phyloP scores from a whole-genome alignment of 2,113 vertebrate species.

The Sceloporus tristichus region DNA sequence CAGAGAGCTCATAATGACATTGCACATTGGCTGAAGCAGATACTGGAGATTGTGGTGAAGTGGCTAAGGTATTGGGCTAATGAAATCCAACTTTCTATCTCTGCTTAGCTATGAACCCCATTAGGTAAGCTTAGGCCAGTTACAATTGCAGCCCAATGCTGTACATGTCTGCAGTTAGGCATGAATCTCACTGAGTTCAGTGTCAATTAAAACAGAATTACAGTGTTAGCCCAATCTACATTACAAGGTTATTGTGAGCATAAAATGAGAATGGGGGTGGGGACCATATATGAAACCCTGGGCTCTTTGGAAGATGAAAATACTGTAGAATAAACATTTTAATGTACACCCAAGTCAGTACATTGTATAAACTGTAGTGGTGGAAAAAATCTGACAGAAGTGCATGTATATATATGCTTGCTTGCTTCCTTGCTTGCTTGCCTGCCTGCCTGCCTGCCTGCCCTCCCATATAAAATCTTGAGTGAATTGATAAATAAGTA shows the following conservation, averaged over 20 bases:
- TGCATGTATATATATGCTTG: slow-evolving; percentile 3
- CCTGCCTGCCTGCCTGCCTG: slow-evolving; percentile 20
- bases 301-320: neutral
- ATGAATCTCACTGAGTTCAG: neutral
- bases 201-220: neutral
- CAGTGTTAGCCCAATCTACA: neutral
- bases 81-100: neutral
- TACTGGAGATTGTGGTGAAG: neutral
- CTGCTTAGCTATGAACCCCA: neutral
- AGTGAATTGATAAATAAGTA: rapidly evolving
- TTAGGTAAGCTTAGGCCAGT: neutral
- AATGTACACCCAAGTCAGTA: neutral
- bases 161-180: neutral
- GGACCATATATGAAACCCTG: neutral
- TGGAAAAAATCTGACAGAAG: neutral
- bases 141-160: neutral
- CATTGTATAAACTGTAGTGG: neutral
- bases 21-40: neutral
- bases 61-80: neutral
- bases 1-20: neutral
- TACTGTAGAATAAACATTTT: neutral
- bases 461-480: rapidly evolving
- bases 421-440: neutral
- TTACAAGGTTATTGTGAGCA: neutral
- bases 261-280: neutral